phyloP scores from a whole-genome alignment of 2,113 vertebrate species.

The Antechinus flavipes region DNA sequence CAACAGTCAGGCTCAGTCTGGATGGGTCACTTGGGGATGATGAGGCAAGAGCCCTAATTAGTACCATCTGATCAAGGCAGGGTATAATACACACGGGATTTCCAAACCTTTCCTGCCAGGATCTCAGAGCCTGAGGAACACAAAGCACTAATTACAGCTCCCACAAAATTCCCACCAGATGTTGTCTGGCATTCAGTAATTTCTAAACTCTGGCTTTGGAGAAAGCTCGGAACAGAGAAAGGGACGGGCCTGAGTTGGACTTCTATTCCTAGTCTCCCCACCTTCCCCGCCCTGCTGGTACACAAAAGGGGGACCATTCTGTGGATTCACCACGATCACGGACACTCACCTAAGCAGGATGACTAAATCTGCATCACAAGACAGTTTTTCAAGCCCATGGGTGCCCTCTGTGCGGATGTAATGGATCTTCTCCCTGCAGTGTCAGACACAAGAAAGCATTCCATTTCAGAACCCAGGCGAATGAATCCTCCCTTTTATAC shows the following conservation, averaged over 20 bases:
- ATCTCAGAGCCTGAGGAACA: not conserved
- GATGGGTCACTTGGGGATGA: not conserved
- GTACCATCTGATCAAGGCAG: not conserved
- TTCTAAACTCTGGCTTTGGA: not conserved
- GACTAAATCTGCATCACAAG: slow-evolving; percentile 98
- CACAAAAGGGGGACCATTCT: not conserved
- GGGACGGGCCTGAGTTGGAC: not conserved
- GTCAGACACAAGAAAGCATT: slow-evolving; percentile 33
- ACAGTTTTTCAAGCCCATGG: slow-evolving; percentile 96
- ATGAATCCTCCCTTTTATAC: not conserved
- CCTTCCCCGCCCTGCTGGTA: too few relatives aligned
- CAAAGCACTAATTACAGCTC: not conserved
- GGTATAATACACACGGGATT: not conserved
- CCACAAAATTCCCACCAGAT: slow-evolving; percentile 12
- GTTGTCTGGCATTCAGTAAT: not conserved
- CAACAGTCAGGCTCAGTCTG: not conserved
- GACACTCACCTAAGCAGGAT: slow-evolving; percentile 94
- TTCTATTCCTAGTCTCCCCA: not conserved
- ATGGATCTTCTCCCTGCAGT: slow-evolving; percentile 97
- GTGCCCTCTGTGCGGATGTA: slow-evolving; percentile 96
- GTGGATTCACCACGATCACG: not conserved
- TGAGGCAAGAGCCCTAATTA: not conserved
- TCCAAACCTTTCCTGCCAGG: not conserved
- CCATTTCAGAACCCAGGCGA: not conserved
- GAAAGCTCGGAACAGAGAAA: not conserved